phyloP scores from a whole-genome alignment of 2,113 vertebrate genomes.

The Clupea harengus region DNA sequence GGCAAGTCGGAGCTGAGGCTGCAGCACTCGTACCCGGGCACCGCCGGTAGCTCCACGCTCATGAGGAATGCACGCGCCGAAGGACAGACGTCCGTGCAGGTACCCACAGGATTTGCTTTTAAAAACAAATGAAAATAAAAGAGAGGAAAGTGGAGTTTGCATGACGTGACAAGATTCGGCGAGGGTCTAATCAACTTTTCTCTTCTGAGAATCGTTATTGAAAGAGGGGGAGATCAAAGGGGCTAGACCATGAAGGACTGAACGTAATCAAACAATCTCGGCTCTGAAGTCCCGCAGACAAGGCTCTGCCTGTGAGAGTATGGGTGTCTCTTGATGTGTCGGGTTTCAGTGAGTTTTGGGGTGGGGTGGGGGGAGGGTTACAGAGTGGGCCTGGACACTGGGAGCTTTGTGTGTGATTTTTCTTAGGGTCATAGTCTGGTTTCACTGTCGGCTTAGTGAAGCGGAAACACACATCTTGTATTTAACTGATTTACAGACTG shows the following conservation, averaged over 20 bases:
- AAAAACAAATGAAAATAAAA: background rate
- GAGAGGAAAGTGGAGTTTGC: background rate
- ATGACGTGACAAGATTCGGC: background rate
- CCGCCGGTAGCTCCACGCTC: slow-evolving; percentile 68
- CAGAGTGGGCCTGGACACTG: background rate
- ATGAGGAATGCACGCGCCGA: slow-evolving; percentile 85
- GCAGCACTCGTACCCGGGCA: slow-evolving; percentile 79
- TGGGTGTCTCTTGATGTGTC: background rate
- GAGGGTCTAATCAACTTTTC: background rate
- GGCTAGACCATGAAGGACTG: background rate
- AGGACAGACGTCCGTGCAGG: slow-evolving; percentile 88
- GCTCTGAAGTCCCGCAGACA: background rate
- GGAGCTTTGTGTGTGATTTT: background rate
- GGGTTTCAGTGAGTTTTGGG: background rate
- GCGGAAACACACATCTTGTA: background rate
- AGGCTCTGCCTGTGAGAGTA: background rate
- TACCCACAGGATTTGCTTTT: slow-evolving; percentile 52
- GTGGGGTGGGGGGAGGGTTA: background rate
- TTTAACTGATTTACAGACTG: background rate
- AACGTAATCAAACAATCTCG: background rate
- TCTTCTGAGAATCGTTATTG: background rate
- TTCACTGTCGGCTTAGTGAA: background rate
- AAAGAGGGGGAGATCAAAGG: background rate
- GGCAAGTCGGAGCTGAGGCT: slow-evolving; percentile 82
- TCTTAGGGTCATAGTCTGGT: background rate